These are phyloP conservation scores for Danaus plexippus DNA, from an alignment of 1,140 invertebrate species.

Conservation along the genomic window DNA sequence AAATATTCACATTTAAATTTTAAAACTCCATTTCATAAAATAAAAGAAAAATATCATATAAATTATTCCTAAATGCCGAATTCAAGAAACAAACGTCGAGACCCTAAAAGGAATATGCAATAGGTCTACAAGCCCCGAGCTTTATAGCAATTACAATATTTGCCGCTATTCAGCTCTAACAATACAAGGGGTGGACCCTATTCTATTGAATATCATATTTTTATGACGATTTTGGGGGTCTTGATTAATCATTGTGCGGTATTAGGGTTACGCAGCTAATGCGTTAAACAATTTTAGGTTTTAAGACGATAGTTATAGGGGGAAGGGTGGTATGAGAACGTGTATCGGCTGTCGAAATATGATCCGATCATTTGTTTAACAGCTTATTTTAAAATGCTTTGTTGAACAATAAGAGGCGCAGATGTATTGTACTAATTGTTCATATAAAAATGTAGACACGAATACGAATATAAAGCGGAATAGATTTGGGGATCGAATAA, in stretches of 20 bases:
- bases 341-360: slow-evolving; percentile 22
- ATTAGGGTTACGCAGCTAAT: slow-evolving; percentile 16
- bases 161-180: slow-evolving; percentile 13
- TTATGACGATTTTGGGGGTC: slow-evolving; percentile 35
- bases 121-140: slow-evolving; percentile 7
- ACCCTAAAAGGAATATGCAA: no score
- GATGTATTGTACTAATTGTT: slow-evolving; percentile 17
- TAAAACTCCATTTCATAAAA: no score
- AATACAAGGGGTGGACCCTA: slow-evolving; percentile 24
- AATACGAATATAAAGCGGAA: background rate
- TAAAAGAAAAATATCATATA: no score
- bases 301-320: slow-evolving; percentile 11
- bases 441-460: slow-evolving; percentile 3
- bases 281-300: slow-evolving; percentile 10
- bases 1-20: no score
- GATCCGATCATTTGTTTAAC: slow-evolving; percentile 30
- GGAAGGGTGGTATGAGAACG: background rate
- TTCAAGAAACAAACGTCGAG: no score
- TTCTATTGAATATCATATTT: slow-evolving; percentile 44
- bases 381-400: slow-evolving; percentile 29
- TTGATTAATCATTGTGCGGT: slow-evolving; percentile 32
- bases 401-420: slow-evolving; percentile 16
- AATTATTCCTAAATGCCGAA: no score
- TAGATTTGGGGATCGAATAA: no score
- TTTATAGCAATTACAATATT: slow-evolving; percentile 24